These are phyloP conservation scores for Procavia capensis DNA, from an alignment of 2,113 vertebrate species.

Conservation along the genomic window DNA sequence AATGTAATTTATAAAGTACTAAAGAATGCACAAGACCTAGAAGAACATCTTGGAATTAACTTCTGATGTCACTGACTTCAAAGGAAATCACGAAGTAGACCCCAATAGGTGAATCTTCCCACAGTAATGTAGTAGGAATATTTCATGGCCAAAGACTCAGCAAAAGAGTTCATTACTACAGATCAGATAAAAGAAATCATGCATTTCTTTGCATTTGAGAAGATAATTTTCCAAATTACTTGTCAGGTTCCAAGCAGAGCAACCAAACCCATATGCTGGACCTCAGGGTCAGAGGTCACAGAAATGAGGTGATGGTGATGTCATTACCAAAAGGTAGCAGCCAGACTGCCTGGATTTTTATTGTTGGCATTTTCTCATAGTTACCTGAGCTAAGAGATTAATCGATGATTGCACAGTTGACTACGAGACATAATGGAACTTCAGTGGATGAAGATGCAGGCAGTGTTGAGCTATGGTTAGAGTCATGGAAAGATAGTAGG, in stretches of 20 bases:
- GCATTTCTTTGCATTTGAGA: conserved; percentile 23
- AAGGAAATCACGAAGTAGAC: conserved; percentile 69
- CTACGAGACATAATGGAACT: conserved; percentile 27
- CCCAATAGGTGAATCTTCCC: conserved; percentile 49
- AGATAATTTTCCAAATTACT: conserved; percentile 43
- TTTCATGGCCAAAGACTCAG: conserved; percentile 66
- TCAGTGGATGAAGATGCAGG: conserved; percentile 51
- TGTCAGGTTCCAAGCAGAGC: conserved; percentile 28
- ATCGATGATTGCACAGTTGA: conserved; percentile 53
- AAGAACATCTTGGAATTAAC: conserved; percentile 76
- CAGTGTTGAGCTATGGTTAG: neutral
- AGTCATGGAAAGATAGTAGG: conserved; percentile 8
- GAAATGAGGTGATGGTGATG: conserved; percentile 57
- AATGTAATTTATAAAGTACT: conserved; percentile 76
- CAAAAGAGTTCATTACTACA: conserved; percentile 66
- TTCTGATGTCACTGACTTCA: conserved; percentile 80
- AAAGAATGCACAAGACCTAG: conserved; percentile 63
- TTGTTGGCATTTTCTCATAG: conserved; percentile 73
- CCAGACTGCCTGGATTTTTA: conserved; percentile 64
- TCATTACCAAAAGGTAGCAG: conserved; percentile 60
- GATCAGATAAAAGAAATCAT: conserved; percentile 56
- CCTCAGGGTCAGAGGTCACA: conserved; percentile 38
- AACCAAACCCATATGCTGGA: conserved; percentile 16
- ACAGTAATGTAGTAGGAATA: conserved; percentile 53
- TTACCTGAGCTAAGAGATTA: conserved; percentile 57